phyloP scores from a whole-genome alignment of 2,797 vertebrate genomes.

The Phoxinus dragarum region DNA sequence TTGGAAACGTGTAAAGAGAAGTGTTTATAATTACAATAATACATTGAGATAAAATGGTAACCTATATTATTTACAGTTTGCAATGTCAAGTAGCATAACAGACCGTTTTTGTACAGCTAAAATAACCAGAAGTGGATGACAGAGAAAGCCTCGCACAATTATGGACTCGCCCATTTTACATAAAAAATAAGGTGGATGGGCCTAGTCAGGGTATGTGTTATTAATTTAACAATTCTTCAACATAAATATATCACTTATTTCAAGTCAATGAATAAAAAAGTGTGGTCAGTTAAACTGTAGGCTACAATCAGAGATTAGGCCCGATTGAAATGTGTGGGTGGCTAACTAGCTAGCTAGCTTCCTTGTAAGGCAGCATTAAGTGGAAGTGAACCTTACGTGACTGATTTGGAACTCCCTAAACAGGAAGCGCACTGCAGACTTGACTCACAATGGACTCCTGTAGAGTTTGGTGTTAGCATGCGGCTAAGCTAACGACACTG shows the following conservation, averaged over 20 bases:
- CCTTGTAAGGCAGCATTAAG: not conserved
- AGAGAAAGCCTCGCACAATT: not conserved
- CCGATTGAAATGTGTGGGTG: not conserved
- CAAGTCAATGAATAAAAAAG: not conserved
- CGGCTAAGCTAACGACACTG: not conserved
- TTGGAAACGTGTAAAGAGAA: not conserved
- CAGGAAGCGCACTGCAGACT: not conserved
- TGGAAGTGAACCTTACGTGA: not conserved
- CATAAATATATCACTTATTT: not conserved
- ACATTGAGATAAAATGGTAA: not conserved
- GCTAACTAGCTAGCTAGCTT: not conserved
- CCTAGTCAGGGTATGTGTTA: not conserved
- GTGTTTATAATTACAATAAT: not conserved
- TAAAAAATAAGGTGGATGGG: not conserved
- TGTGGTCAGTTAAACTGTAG: not conserved
- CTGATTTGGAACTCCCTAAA: not conserved
- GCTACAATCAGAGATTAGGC: not conserved
- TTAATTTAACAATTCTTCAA: not conserved
- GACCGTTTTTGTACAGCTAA: not conserved
- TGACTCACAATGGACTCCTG: not conserved
- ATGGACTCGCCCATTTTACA: not conserved
- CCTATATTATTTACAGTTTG: not conserved
- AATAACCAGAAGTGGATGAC: too few relatives aligned
- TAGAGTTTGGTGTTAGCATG: constrained; percentile 1
- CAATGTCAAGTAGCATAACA: not conserved